Evolutionary conservation across 2,797 vertebrate genomes (phyloP).

Genomic region (Leptodactylus fallax): DNA sequence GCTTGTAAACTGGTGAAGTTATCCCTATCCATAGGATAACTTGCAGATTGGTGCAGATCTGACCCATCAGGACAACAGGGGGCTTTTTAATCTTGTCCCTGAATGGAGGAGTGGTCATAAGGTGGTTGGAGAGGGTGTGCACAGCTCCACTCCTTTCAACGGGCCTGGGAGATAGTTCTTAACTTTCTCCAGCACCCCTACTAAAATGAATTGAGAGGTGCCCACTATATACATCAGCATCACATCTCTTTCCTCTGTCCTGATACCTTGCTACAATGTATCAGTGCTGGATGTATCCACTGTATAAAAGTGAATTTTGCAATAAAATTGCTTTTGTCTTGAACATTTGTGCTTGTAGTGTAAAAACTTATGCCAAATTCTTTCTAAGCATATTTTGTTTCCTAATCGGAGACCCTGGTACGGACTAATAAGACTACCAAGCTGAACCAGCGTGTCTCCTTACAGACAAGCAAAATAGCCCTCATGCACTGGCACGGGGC

Average conservation of each 20-base stretch:
- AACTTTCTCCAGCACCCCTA: background rate
- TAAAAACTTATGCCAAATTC: constrained; percentile 9
- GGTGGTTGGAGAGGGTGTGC: no score
- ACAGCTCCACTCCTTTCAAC: no score
- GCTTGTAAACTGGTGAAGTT: no score
- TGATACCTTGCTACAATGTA: background rate
- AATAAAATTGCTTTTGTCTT: background rate
- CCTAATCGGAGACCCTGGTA: constrained; percentile 37
- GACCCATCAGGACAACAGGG: no score
- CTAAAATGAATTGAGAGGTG: no score
- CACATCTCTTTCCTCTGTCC: background rate
- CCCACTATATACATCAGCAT: background rate
- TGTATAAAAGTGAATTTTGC: background rate
- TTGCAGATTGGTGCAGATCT: no score
- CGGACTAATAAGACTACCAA: constrained; percentile 5
- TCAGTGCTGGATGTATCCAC: background rate
- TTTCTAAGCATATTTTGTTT: constrained; percentile 31
- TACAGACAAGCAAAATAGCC: constrained; percentile 11
- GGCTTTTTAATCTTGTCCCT: no score
- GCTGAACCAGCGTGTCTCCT: constrained; percentile 28
- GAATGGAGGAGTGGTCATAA: no score
- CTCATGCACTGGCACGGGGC: constrained; percentile 65
- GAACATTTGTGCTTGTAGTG: background rate
- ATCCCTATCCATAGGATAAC: no score
- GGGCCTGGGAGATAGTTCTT: no score